Evolutionary conservation across 2,113 vertebrate genomes (phyloP), one percentile per base, ranked within the genome.

Genomic region (Notarius lentiginosus): DNA sequence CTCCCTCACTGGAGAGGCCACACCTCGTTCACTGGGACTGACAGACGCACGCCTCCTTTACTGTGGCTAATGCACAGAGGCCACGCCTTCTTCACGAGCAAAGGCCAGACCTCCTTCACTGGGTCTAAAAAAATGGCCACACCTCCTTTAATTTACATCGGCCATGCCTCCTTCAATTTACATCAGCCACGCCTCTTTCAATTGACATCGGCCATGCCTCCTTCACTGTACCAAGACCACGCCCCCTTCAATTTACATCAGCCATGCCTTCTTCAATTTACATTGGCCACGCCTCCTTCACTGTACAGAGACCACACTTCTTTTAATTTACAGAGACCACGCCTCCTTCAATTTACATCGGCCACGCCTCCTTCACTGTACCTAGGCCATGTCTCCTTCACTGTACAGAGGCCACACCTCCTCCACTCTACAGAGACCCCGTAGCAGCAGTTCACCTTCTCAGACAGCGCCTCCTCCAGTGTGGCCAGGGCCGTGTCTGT

Each of bases 401-500:
- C 0, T 79, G 0, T 7, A 77, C 24, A 55, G 24, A 30, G 15
- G 17, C 51, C 24, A 77, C 0, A 0, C 49, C 11, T 58, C 2
- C 8, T 34, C 9, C 10, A 34, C 4, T 30, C 0, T 30, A 55
- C 73, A 76, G 9, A 30, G n/a, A 11, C 27, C 76, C 53, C 0
- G 4, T 17, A 58, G 17, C n/a, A 58, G 77, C 63, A 56, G 11
- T 30, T 68, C n/a, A 90, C 98, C 98, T 99, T 99, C 92, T 99
- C 98, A 56, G 98, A 99, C 0, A 99, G 95, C 8, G 98, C 98
- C 91, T 99, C 98, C 93, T 99, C 98, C 86, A 99, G 92, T 0
- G 98, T 99, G 20, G 97, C 98, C 88, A 99, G 92, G 0, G 98
- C 98, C n/a, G 98, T 99, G 89, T 99, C 98, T 0, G 98, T 99